Percentiles rank a stretch among this genome's conserved stretches.
phyloP scores from a whole-genome alignment of 2,888 invertebrate species.

The Nomada ferruginata region DNA sequence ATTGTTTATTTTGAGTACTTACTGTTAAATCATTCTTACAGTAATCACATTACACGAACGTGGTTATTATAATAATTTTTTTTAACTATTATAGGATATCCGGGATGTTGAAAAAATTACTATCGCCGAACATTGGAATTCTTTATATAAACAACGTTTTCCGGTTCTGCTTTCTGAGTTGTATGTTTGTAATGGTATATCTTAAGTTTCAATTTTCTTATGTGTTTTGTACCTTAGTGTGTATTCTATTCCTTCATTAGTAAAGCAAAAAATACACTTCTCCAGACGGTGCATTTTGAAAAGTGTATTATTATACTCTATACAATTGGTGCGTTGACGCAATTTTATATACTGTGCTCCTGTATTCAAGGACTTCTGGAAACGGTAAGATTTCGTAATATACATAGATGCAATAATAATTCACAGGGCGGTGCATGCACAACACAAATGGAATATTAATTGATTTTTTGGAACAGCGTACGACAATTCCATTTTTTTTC shows the following conservation, averaged over 20 bases:
- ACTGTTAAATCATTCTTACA: too few relatives aligned
- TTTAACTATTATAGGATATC: conserved; percentile 41
- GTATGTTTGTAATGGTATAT: conserved; percentile 66
- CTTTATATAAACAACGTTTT: conserved; percentile 68
- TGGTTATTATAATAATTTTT: background rate
- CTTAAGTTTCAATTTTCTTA: background rate
- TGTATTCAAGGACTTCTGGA: conserved; percentile 71
- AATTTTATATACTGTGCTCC: conserved; percentile 72
- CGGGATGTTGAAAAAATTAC: conserved; percentile 54
- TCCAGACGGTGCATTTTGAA: conserved; percentile 27
- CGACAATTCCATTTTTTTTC: too few relatives aligned
- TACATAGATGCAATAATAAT: background rate
- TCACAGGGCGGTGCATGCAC: too few relatives aligned
- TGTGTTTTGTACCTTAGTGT: too few relatives aligned
- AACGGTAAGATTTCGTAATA: conserved; percentile 59
- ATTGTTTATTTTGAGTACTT: too few relatives aligned
- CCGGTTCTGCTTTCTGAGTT: conserved; percentile 69
- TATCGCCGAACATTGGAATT: conserved; percentile 63
- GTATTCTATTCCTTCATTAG: background rate
- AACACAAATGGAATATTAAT: too few relatives aligned
- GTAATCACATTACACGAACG: background rate
- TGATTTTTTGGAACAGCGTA: too few relatives aligned
- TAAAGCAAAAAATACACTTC: background rate
- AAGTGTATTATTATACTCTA: conserved; percentile 47
- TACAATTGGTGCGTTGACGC: conserved; percentile 55